Base-by-base conservation (phyloP, 2,888 invertebrate species). In the Diploptera punctata region DNA sequence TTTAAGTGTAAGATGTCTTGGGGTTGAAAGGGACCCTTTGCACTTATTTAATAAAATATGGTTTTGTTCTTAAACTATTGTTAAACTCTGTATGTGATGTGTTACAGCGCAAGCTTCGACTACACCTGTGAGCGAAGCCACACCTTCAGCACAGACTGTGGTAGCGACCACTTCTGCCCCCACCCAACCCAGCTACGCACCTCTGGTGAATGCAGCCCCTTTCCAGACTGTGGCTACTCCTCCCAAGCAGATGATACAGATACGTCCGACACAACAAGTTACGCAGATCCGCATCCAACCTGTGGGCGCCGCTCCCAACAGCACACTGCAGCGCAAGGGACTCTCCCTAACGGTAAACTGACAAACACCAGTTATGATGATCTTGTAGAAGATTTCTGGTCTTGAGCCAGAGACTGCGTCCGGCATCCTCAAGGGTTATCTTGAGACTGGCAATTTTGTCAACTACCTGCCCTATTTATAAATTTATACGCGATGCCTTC, bases 311-410 rank as follows among this genome's bases (percentile, higher is more conserved):
- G 80, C 84, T 5, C 81, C 84, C 1, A 72, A 68, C 38, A 87
- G 84, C 76, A 84, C 90, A 71, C 81, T 84, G 71, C 88, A 88
- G 79, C 83, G 91, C 74, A 85, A 90, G 77, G 90, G 91, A 44
- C 82, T 91, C 3, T 91, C 91, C n/a, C 87, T 92, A 31, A 91
- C 91, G 82, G 91, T 91, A 80, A 81, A 80, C n/a, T n/a, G n/a
- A n/a, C n/a, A n/a, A n/a, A n/a, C n/a, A n/a, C n/a, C n/a, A n/a
- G n/a, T n/a, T n/a, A n/a, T n/a, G n/a, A n/a, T n/a, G n/a, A n/a
- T n/a, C n/a, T n/a, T n/a, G n/a, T n/a, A n/a, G n/a, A n/a, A n/a
- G n/a, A n/a, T n/a, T n/a, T n/a, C n/a, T n/a, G n/a, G n/a, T n/a
- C n/a, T n/a, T n/a, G n/a, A n/a, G n/a, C n/a, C n/a, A n/a, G n/a